phyloP scores from a whole-genome alignment of 2,888 invertebrate species.

The Ophion costatus region DNA sequence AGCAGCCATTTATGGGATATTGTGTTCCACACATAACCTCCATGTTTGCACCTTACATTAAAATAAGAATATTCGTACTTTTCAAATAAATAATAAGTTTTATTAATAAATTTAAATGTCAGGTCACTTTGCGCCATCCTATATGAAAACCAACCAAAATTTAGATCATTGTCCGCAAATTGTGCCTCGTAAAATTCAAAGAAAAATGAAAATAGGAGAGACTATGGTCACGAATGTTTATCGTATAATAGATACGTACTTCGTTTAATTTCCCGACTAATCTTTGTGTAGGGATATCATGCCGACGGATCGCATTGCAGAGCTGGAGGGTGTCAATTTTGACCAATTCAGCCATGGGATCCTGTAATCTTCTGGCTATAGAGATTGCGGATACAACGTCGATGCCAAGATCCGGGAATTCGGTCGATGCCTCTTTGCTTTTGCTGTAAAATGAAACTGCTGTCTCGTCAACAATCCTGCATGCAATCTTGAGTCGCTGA shows the following conservation, averaged over 20 bases:
- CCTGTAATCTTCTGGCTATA: conserved; percentile 94
- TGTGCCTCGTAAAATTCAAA: background rate
- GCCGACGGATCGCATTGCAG: conserved; percentile 97
- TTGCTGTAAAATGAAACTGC: conserved; percentile 97
- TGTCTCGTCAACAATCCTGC: conserved; percentile 94
- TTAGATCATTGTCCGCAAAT: background rate
- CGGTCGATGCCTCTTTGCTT: conserved; percentile 91
- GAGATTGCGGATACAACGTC: conserved; percentile 91
- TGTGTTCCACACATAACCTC: no score
- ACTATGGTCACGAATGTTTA: background rate
- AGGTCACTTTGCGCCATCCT: no score
- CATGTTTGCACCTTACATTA: no score
- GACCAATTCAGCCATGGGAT: conserved; percentile 95
- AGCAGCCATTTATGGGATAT: no score
- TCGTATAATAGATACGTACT: conserved; percentile 75
- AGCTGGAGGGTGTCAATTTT: conserved; percentile 97
- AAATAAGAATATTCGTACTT: no score
- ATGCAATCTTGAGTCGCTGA: conserved; percentile 86
- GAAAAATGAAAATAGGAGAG: background rate
- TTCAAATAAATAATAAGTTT: no score
- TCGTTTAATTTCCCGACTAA: conserved; percentile 90
- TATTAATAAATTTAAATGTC: no score
- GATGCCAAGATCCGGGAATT: conserved; percentile 93
- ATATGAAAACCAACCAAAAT: background rate
- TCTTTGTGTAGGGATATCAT: conserved; percentile 92